phyloP scores from a whole-genome alignment of 2,888 invertebrate genomes.

The Griposia aprilina region DNA sequence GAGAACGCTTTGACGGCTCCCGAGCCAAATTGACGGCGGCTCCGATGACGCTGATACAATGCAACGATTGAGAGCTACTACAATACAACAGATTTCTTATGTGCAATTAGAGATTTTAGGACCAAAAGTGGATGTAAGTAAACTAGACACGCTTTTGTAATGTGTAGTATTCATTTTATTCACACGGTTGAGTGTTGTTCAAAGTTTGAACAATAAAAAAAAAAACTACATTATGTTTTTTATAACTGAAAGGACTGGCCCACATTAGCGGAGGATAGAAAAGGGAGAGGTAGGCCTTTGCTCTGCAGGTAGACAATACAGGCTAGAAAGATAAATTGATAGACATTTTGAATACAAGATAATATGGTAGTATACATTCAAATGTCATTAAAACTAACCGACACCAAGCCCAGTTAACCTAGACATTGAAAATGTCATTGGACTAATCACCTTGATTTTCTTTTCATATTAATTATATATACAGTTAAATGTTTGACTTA shows the following conservation, averaged over 20 bases:
- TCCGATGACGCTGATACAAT: conserved; percentile 43
- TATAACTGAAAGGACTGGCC: neutral
- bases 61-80: conserved; percentile 23
- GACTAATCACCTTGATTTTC: conserved; percentile 12
- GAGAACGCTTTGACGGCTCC: conserved; percentile 54
- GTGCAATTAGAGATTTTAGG: neutral
- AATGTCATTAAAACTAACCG: conserved; percentile 11
- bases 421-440: conserved; percentile 38
- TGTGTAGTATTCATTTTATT: too few species aligned
- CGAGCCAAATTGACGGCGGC: conserved; percentile 34
- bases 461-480: neutral
- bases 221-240: neutral
- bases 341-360: conserved; percentile 17
- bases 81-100: conserved; percentile 7
- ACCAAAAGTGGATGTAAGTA: neutral
- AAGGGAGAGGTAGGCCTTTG: neutral
- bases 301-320: too few species aligned
- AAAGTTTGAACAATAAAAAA: too few species aligned
- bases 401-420: conserved; percentile 22
- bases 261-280: neutral
- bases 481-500: conserved; percentile 3
- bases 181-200: neutral
- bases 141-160: neutral
- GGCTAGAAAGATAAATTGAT: neutral
- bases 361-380: neutral